A percentile compares a stretch with the other conserved stretches of the same genome.
Conservation (phyloP, 92 coral and sea anemone species). For the Galaxea fascicularis region DNA sequence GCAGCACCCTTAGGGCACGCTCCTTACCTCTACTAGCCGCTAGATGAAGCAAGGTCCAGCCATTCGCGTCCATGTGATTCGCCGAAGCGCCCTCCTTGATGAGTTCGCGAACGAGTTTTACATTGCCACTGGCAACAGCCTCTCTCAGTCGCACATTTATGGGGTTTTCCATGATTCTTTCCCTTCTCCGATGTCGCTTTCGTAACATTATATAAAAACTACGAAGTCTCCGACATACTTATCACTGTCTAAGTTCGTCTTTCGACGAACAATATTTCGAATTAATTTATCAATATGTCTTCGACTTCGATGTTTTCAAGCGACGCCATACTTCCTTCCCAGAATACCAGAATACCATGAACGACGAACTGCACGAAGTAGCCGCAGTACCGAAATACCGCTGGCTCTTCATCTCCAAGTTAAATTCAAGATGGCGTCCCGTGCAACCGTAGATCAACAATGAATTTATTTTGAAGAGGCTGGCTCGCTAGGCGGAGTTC, state of each 20-base stretch:
- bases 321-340: slow-evolving; percentile 59
- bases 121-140: slow-evolving; percentile 88
- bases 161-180: slow-evolving; percentile 61
- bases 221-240: slow-evolving; percentile 19
- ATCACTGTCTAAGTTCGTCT: slow-evolving; percentile 3
- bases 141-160: slow-evolving; percentile 70
- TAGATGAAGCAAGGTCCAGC: slow-evolving; percentile 88
- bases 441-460: slow-evolving; percentile 20
- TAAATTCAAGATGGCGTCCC: slow-evolving; percentile 80
- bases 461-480: neutral
- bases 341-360: slow-evolving; percentile 1
- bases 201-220: slow-evolving; percentile 60
- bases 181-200: slow-evolving; percentile 64
- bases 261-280: slow-evolving; percentile 28
- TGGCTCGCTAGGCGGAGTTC: slow-evolving; percentile 20
- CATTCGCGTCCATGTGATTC: slow-evolving; percentile 87
- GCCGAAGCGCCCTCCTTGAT: slow-evolving; percentile 81
- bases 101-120: slow-evolving; percentile 84
- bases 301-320: neutral
- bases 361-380: no score
- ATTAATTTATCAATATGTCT: slow-evolving; percentile 8
- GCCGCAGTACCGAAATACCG: slow-evolving; percentile 26
- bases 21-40: slow-evolving; percentile 95
- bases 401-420: slow-evolving; percentile 51
- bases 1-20: slow-evolving; percentile 79